Evolutionary conservation across 2,888 invertebrate species (phyloP), one percentile per base, ranked within the genome.

Genomic region (Nudaria mundana): DNA sequence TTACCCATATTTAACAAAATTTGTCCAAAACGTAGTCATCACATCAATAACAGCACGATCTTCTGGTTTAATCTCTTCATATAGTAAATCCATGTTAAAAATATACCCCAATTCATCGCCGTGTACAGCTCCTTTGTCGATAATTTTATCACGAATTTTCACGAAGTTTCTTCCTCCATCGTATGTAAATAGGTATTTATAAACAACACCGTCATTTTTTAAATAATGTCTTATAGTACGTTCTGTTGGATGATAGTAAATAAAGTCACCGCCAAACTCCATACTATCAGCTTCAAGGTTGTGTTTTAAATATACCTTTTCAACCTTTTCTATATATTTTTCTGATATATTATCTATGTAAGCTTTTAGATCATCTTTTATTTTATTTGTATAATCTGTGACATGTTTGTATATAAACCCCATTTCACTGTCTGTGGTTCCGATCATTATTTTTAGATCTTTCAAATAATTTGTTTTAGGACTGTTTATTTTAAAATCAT

Each of bases 31-130:
- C 24, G 31, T 40, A 0, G 44, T 37, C 14, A 54, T 44, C 11
- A 7, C 26, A 5, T 52, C 38, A 3, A 56, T 32, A 1, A 52
- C 15, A 1, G 8, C 12, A 16, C 16, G 20, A 18, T 56, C 56
- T 18, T 39, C 40, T 8, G 20, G 32, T 5, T 29, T 20, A 0
- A 28, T 40, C 2, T 28, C 28, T 1, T 34, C 23, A 1, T 16
- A 14, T 5, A 51, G 35, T 11, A 30, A n/a, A 2, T 26, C 13
- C n/a, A 36, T 28, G 12, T 44, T 48, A 24, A 75, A 76, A 2
- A 78, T 20, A 41, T 76, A 78, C 0, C 71, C 71, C 2, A 71
- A 14, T 5, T 76, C 73, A 40, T 72, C 71, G 2, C 56, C 58
- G 37, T 76, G 75, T 0, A 53, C 30, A 0, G 70, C 71, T 0